These are phyloP conservation scores for Euzetes globulus DNA, from an alignment of 2,888 invertebrate genomes.

Conservation along the genomic window DNA sequence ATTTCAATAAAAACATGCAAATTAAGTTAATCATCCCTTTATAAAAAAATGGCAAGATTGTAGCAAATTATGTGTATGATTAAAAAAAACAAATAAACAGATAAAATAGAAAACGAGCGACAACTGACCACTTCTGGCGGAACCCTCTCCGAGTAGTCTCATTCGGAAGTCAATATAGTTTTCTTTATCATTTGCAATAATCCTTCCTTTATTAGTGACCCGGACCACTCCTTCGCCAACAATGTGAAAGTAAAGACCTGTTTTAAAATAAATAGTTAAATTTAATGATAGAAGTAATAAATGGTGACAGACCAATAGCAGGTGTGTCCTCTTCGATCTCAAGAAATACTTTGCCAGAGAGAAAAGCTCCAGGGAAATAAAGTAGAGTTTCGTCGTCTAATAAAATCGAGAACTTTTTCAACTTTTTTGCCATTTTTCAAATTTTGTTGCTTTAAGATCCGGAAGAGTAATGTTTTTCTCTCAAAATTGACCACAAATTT, in stretches of 20 bases:
- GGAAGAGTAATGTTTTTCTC: neutral
- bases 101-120: no score
- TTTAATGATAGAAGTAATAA: neutral
- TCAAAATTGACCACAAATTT: neutral
- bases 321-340: conserved; percentile 89
- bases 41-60: no score
- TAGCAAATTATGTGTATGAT: neutral
- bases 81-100: no score
- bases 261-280: conserved; percentile 40
- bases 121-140: conserved; percentile 32
- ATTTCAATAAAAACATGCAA: neutral
- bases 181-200: conserved; percentile 64
- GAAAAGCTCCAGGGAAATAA: conserved; percentile 87
- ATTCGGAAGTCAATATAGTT: conserved; percentile 92
- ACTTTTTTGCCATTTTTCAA: conserved; percentile 54
- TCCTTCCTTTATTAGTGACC: conserved; percentile 48
- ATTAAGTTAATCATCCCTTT: neutral
- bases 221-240: conserved; percentile 90
- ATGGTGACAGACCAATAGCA: conserved; percentile 60
- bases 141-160: conserved; percentile 70
- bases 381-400: conserved; percentile 87
- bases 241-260: conserved; percentile 85
- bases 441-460: neutral
- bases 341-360: conserved; percentile 81
- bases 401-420: conserved; percentile 82